Conservation (phyloP, 2,888 invertebrate species). For the Electrophaes corylata region DNA sequence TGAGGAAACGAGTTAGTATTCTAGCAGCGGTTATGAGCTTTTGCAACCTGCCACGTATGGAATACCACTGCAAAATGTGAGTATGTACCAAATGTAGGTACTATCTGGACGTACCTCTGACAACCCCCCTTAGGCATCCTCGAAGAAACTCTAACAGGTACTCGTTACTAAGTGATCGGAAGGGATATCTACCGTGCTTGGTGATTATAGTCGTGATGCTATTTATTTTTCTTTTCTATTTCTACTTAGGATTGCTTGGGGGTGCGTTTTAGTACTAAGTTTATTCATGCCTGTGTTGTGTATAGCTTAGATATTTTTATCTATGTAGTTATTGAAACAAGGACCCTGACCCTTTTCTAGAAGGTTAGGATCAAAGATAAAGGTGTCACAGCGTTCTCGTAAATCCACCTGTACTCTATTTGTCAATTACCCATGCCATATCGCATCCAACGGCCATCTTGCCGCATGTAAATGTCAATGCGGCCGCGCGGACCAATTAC, state of each 20-base stretch:
- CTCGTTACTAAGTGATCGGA: too few species aligned
- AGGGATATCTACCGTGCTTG: too few species aligned
- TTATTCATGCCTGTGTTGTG: too few species aligned
- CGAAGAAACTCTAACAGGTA: too few species aligned
- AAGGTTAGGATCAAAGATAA: conserved; percentile 25
- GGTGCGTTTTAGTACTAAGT: not conserved
- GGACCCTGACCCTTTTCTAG: not conserved
- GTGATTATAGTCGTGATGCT: too few species aligned
- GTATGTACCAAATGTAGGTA: too few species aligned
- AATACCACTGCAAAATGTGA: too few species aligned
- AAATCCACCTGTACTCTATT: conserved; percentile 57
- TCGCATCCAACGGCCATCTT: conserved; percentile 77
- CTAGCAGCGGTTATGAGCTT: too few species aligned
- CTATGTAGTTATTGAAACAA: not conserved
- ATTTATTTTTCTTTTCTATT: not conserved
- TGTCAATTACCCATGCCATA: conserved; percentile 78
- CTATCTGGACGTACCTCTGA: too few species aligned
- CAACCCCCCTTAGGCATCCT: too few species aligned
- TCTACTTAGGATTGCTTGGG: not conserved
- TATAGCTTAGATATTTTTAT: not conserved
- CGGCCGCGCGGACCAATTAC: conserved; percentile 77
- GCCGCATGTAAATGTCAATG: conserved; percentile 79
- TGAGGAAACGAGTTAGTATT: too few species aligned
- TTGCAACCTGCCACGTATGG: too few species aligned
- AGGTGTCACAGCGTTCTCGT: conserved; percentile 23